Percentiles rank a stretch among this genome's conserved stretches.
Evolutionary conservation across 2,888 invertebrate genomes (phyloP).

Genomic region (Hemicrepidius hirtus): DNA sequence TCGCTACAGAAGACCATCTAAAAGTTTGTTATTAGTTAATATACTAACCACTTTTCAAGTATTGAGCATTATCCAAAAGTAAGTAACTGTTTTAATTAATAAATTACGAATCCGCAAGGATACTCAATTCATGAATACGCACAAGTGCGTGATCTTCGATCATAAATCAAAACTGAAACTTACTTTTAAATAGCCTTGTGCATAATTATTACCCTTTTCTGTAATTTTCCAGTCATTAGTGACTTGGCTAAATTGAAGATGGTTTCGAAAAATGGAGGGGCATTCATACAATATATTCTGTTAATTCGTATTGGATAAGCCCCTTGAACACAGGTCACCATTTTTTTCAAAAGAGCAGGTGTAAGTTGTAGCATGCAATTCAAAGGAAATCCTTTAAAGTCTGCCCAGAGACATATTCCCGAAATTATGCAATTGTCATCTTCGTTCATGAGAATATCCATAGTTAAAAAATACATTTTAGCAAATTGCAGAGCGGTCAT

Average conservation of each 20-base stretch:
- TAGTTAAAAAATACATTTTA: constrained; percentile 73
- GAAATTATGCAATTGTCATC: constrained; percentile 75
- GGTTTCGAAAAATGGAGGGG: constrained; percentile 19
- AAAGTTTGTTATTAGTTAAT: too few relatives aligned
- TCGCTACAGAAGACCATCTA: too few relatives aligned
- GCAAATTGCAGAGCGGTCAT: constrained; percentile 65
- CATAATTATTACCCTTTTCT: neutral
- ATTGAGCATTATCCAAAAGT: too few relatives aligned
- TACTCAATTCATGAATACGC: too few relatives aligned
- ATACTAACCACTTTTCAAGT: too few relatives aligned
- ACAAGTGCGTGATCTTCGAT: too few relatives aligned
- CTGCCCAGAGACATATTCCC: constrained; percentile 73
- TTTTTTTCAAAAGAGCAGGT: constrained; percentile 76
- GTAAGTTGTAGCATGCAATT: constrained; percentile 69
- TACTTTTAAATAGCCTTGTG: too few relatives aligned
- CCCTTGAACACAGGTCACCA: constrained; percentile 62
- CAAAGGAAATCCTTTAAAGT: constrained; percentile 7
- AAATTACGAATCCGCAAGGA: too few relatives aligned
- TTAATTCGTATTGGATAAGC: constrained; percentile 77
- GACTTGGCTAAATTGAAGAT: constrained; percentile 27
- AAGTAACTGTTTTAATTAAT: too few relatives aligned
- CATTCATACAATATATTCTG: constrained; percentile 69
- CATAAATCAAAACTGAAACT: too few relatives aligned
- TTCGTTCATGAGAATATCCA: constrained; percentile 75
- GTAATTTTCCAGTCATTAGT: constrained; percentile 10